phyloP scores from a whole-genome alignment of 2,797 vertebrate species.

The Parambassis ranga region DNA sequence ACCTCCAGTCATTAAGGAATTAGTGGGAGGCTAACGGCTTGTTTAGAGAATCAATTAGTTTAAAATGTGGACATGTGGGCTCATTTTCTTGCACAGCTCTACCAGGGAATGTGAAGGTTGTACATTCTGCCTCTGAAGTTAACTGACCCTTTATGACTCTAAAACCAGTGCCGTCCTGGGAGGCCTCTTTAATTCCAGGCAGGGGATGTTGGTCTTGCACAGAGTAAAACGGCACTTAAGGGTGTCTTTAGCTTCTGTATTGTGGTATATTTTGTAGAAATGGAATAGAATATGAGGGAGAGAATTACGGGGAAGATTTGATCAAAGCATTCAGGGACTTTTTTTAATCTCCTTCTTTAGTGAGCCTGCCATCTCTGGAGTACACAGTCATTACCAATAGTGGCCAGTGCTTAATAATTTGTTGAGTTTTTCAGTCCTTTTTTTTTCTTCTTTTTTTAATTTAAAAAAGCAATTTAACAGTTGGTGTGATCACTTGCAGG shows the following conservation, averaged over 20 bases:
- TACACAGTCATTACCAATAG: no score
- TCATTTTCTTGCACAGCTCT: conserved; percentile 50
- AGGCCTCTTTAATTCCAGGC: conserved; percentile 20
- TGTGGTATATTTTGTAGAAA: background rate
- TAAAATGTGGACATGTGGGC: conserved; percentile 67
- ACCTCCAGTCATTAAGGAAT: conserved; percentile 69
- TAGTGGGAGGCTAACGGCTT: conserved; percentile 71
- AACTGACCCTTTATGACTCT: conserved; percentile 45
- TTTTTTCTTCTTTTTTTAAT: no score
- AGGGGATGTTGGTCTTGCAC: background rate
- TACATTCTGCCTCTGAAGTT: conserved; percentile 36
- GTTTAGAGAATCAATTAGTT: conserved; percentile 73
- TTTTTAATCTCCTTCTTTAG: background rate
- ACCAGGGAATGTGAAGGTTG: conserved; percentile 38
- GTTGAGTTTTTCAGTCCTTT: no score
- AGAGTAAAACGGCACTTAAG: background rate
- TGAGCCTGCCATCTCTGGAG: background rate
- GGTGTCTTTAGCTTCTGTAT: background rate
- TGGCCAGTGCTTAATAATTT: no score
- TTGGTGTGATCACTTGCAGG: no score
- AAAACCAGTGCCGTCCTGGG: conserved; percentile 1
- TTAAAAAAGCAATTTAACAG: no score
- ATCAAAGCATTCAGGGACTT: background rate
- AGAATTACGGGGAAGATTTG: background rate
- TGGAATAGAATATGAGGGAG: background rate